phyloP scores from a whole-genome alignment of 2,888 invertebrate genomes.

The Epirrhoe tristata region DNA sequence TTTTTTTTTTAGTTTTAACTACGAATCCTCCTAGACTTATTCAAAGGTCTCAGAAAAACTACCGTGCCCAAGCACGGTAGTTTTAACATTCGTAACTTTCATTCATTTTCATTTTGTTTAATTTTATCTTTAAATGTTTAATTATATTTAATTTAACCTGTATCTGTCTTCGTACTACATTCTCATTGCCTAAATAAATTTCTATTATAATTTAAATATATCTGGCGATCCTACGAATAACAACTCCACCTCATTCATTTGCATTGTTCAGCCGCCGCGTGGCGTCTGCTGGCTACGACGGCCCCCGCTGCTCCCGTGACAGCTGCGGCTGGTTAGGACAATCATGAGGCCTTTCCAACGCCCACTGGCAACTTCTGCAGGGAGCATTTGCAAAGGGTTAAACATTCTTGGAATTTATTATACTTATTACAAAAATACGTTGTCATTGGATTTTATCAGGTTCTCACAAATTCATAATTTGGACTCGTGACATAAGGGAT shows the following conservation, averaged over 20 bases:
- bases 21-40: no score
- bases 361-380: slow-evolving; percentile 14
- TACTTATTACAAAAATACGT: neutral
- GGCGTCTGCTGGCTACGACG: slow-evolving; percentile 22
- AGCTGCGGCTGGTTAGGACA: slow-evolving; percentile 26
- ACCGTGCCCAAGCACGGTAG: no score
- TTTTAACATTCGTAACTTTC: no score
- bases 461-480: neutral
- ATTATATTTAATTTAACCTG: no score
- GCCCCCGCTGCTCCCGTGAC: slow-evolving; percentile 22
- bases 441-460: neutral
- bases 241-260: slow-evolving; percentile 1
- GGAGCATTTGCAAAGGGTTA: slow-evolving; percentile 20
- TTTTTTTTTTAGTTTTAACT: no score
- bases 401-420: neutral
- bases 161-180: no score
- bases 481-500: no score
- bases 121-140: no score
- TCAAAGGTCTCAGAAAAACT: no score
- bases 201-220: neutral
- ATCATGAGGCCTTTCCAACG: slow-evolving; percentile 21
- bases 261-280: slow-evolving; percentile 14
- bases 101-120: no score
- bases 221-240: neutral
- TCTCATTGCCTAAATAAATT: no score